These are phyloP conservation scores for Trachelus troglodyta DNA, from an alignment of 2,888 invertebrate genomes.

Conservation along the genomic window DNA sequence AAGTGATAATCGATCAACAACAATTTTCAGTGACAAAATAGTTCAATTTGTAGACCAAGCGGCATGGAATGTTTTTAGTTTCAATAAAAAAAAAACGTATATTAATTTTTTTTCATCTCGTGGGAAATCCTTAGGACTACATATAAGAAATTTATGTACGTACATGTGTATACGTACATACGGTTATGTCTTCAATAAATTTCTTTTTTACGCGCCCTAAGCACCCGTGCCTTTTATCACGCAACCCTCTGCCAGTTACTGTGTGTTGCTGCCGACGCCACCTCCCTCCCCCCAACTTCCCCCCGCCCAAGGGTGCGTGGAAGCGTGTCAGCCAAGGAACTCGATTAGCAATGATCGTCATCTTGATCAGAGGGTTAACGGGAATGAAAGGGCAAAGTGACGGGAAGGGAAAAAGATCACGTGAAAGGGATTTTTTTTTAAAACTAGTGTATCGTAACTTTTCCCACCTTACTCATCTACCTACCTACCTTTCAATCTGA, in stretches of 20 bases:
- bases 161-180: too few species aligned
- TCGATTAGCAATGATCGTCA: slow-evolving; percentile 15
- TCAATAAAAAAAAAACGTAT: too few species aligned
- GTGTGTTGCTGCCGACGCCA: neutral
- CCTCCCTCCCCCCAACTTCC: too few species aligned
- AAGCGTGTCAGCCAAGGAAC: neutral
- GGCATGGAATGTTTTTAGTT: too few species aligned
- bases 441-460: neutral
- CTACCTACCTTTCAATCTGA: neutral
- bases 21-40: too few species aligned
- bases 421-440: slow-evolving; percentile 7
- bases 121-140: too few species aligned
- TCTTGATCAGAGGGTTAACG: slow-evolving; percentile 10
- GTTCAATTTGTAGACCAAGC: too few species aligned
- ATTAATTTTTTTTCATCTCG: too few species aligned
- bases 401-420: neutral
- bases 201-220: neutral
- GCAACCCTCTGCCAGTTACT: neutral
- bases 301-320: neutral
- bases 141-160: too few species aligned
- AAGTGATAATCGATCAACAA: too few species aligned
- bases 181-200: neutral
- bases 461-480: neutral
- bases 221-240: neutral
- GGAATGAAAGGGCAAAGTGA: neutral